A percentile compares a stretch with the other conserved stretches of the same genome.
Evolutionary conservation across 2,888 invertebrate genomes (phyloP).

Genomic region (Odontomyia ornata): DNA sequence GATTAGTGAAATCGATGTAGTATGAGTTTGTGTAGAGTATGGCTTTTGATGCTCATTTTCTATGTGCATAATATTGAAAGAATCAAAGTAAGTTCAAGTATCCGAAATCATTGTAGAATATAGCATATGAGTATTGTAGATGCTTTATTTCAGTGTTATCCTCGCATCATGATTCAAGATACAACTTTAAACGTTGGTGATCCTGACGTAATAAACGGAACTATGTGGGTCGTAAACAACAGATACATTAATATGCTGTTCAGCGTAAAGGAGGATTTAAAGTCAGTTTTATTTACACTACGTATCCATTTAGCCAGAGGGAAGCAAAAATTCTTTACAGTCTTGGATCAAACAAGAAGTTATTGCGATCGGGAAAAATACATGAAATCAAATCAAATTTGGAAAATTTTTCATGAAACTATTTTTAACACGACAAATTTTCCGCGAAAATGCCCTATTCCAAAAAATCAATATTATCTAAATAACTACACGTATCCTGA

Average conservation of each 20-base stretch:
- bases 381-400: constrained; percentile 8
- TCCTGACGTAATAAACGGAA: neutral
- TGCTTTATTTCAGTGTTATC: constrained; percentile 1
- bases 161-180: neutral
- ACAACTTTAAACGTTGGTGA: neutral
- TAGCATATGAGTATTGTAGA: no score
- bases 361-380: constrained; percentile 13
- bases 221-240: constrained; percentile 10
- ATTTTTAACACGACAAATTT: constrained; percentile 16
- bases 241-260: neutral
- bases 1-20: no score
- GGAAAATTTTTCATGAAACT: neutral
- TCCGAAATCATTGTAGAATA: no score
- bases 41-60: no score
- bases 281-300: neutral
- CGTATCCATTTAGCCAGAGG: neutral
- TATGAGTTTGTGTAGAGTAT: no score
- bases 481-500: constrained; percentile 19
- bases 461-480: constrained; percentile 23
- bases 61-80: no score
- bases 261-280: neutral
- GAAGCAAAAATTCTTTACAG: neutral
- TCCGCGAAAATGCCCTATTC: constrained; percentile 22
- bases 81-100: no score
- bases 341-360: neutral